Evolutionary conservation across 2,797 vertebrate genomes (phyloP).

Genomic region (Heliangelus exortis): DNA sequence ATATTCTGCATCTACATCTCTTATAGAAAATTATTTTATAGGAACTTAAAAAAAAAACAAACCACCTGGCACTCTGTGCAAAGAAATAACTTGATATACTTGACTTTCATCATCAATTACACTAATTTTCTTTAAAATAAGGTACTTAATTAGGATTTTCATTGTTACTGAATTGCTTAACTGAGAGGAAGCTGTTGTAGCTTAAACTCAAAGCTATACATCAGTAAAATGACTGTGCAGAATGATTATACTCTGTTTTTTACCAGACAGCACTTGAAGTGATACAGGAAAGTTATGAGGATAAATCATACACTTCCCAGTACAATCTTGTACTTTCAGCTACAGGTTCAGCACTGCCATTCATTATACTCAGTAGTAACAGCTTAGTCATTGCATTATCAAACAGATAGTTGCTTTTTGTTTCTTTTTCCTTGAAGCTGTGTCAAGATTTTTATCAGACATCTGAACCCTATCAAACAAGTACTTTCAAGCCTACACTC

Average conservation of each 20-base stretch:
- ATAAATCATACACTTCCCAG: background rate
- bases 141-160: background rate
- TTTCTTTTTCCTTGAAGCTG: background rate
- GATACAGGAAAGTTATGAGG: background rate
- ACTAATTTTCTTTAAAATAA: background rate
- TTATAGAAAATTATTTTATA: background rate
- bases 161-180: background rate
- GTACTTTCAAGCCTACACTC: background rate
- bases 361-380: background rate
- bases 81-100: background rate
- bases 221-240: background rate
- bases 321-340: background rate
- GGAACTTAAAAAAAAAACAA: background rate
- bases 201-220: background rate
- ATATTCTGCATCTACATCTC: background rate
- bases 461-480: background rate
- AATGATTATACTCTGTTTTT: background rate
- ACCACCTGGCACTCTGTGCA: background rate
- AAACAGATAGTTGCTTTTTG: background rate
- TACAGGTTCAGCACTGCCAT: background rate
- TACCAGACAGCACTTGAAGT: background rate
- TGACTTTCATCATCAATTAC: background rate
- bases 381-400: background rate
- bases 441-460: background rate
- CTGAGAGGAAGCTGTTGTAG: background rate